Evolutionary conservation across 92 coral and sea anemone genomes (phyloP), one percentile per base, ranked within the genome.

Genomic region (Palythoa caribaeorum): DNA sequence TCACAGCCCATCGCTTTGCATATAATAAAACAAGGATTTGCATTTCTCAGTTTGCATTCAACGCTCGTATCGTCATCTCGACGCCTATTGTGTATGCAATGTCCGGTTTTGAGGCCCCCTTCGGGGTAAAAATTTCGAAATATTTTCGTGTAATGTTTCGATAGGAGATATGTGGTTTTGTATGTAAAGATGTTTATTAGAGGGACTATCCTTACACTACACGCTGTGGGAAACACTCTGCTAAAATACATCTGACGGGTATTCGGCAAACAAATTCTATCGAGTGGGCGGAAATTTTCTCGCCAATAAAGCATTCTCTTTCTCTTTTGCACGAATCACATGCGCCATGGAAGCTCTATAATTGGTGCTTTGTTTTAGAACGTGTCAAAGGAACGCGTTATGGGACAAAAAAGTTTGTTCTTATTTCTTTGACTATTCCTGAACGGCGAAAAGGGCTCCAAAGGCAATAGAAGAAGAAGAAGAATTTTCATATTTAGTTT

Each of bases 291-390:
- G 93, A 90, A 81, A 37, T 88, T 76, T 90, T 85, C 76, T 44
- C 81, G 65, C 88, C 73, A 40, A 57, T 90, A 90, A 90, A 83
- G 89, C 86, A 70, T 83, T 74, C 70, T 75, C 40, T 48, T 86
- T 87, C 84, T 75, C 80, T 71, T 87, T 63, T 88, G 88, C 75
- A 71, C 90, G 87, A 78, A 79, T 80, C 87, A 79, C 85, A 70
- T 87, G 92, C 92, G 52, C 87, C 89, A 84, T 78, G n/a, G 84
- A 90, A 92, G 53, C 86, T 86, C 78, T 78, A 79, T 88, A 90
- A 94, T 94, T 94, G 87, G 84, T 73, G 14, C 87, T 87, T 83
- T 94, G 93, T 94, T 94, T 80, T 52, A 12, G 60, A 71, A 91
- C 90, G 96, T 94, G 92, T 86, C 78, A 55, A 38, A 71, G 84